These are phyloP conservation scores for Drosophila dunni DNA, from an alignment of 1,140 invertebrate genomes.

Conservation along the genomic window DNA sequence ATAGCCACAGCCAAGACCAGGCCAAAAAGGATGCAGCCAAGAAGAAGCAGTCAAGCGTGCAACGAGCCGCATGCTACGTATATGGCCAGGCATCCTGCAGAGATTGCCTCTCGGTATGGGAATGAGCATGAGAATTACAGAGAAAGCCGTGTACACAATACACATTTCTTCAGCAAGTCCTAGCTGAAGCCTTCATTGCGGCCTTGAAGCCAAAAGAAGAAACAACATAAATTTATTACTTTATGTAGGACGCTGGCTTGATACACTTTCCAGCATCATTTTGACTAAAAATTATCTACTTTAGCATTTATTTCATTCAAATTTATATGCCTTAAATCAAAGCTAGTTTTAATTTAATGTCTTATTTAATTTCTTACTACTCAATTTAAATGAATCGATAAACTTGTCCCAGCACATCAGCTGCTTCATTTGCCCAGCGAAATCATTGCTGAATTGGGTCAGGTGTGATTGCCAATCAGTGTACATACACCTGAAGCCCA, in stretches of 20 bases:
- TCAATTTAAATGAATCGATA: no score
- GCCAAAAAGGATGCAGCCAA: slow-evolving; percentile 31
- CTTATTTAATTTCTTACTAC: no score
- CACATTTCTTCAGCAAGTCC: slow-evolving; percentile 49
- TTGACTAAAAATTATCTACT: background rate
- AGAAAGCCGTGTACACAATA: slow-evolving; percentile 23
- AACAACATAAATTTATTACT: slow-evolving; percentile 2
- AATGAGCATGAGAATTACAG: slow-evolving; percentile 20
- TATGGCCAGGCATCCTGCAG: slow-evolving; percentile 46
- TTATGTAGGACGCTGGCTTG: slow-evolving; percentile 13
- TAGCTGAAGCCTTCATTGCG: slow-evolving; percentile 25
- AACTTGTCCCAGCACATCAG: slow-evolving; percentile 32
- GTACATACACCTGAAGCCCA: background rate
- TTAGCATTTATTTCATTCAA: no score
- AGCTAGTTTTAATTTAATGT: no score
- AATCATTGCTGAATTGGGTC: slow-evolving; percentile 57
- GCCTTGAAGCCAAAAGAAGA: slow-evolving; percentile 32
- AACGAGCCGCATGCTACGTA: slow-evolving; percentile 38
- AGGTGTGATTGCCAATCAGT: slow-evolving; percentile 51
- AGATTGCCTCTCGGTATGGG: slow-evolving; percentile 50
- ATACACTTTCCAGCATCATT: slow-evolving; percentile 6
- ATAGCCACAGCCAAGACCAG: background rate
- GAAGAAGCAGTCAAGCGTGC: slow-evolving; percentile 53
- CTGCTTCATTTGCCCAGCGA: slow-evolving; percentile 34
- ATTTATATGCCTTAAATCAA: no score